phyloP scores from a whole-genome alignment of 2,113 vertebrate species.

The Argyrosomus japonicus region DNA sequence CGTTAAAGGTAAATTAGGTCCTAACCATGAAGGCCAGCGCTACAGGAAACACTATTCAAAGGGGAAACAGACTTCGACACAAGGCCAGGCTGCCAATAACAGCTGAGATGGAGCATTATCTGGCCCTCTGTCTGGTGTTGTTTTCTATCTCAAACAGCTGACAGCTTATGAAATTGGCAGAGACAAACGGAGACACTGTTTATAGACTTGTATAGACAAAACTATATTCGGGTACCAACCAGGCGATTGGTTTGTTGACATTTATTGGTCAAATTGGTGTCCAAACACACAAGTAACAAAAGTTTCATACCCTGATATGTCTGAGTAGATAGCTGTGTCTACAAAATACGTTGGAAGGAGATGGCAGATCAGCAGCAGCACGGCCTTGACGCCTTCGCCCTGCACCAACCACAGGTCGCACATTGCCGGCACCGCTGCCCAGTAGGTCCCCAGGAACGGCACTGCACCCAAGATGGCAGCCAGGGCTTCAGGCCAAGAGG shows the following conservation, averaged over 20 bases:
- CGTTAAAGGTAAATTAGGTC: background rate
- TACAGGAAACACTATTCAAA: background rate
- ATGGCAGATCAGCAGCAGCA: constrained; percentile 93
- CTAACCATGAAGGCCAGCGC: background rate
- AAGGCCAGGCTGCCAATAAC: background rate
- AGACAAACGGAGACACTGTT: constrained; percentile 10
- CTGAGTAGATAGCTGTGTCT: constrained; percentile 98
- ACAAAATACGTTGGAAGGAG: constrained; percentile 99
- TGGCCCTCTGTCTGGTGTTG: background rate
- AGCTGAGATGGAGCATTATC: constrained; percentile 4
- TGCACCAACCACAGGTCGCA: constrained; percentile 97
- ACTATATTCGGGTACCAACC: background rate
- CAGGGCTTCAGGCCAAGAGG: constrained; percentile 79
- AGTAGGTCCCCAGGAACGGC: constrained; percentile 97
- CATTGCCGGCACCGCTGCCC: constrained; percentile 94
- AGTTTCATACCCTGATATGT: constrained; percentile 94
- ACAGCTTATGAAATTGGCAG: background rate
- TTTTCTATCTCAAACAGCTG: constrained; percentile 15
- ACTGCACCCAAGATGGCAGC: constrained; percentile 97
- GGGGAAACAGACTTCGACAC: background rate
- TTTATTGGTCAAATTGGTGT: background rate
- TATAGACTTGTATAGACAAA: background rate
- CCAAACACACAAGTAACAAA: constrained; percentile 6
- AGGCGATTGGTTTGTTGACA: constrained; percentile 4
- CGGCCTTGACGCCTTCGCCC: constrained; percentile 92